A percentile compares a stretch with the other conserved stretches of the same genome.
phyloP scores from a whole-genome alignment of 2,888 invertebrate genomes.

The Tetragnatha montana region DNA sequence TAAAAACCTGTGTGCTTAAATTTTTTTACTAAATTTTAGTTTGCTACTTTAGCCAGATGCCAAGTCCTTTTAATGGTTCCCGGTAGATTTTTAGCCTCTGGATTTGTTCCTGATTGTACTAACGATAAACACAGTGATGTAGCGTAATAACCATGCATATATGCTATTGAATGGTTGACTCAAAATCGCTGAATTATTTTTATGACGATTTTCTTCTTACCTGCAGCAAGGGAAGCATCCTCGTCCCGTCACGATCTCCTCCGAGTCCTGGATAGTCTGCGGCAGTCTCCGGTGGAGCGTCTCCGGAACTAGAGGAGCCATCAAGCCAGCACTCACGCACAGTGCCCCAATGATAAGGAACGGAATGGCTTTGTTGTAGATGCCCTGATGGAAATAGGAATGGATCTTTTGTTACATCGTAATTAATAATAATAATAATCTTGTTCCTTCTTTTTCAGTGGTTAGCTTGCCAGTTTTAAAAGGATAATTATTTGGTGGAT shows the following conservation, averaged over 20 bases:
- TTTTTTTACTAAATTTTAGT: too few relatives aligned
- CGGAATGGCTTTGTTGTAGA: conserved; percentile 68
- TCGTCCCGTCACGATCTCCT: conserved; percentile 51
- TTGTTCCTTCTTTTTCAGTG: too few relatives aligned
- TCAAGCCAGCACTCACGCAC: conserved; percentile 62
- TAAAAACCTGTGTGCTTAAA: too few relatives aligned
- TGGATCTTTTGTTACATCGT: too few relatives aligned
- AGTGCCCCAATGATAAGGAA: conserved; percentile 68
- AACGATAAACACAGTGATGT: neutral
- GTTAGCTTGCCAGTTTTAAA: too few relatives aligned
- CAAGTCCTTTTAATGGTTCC: too few relatives aligned
- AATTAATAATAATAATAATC: too few relatives aligned
- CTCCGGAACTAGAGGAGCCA: conserved; percentile 67
- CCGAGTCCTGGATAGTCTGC: conserved; percentile 67
- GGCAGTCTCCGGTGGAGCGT: conserved; percentile 55
- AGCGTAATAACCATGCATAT: neutral
- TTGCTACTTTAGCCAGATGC: too few relatives aligned
- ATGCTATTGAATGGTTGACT: neutral
- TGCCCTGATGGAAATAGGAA: conserved; percentile 33
- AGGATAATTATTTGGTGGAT: too few relatives aligned
- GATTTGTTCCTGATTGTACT: neutral
- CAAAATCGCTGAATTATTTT: neutral
- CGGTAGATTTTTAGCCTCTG: neutral
- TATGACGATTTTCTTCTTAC: conserved; percentile 18
- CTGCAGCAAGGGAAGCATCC: conserved; percentile 56